Evolutionary conservation across 1,140 invertebrate genomes (phyloP).

Genomic region (Acromyrmex charruanus): DNA sequence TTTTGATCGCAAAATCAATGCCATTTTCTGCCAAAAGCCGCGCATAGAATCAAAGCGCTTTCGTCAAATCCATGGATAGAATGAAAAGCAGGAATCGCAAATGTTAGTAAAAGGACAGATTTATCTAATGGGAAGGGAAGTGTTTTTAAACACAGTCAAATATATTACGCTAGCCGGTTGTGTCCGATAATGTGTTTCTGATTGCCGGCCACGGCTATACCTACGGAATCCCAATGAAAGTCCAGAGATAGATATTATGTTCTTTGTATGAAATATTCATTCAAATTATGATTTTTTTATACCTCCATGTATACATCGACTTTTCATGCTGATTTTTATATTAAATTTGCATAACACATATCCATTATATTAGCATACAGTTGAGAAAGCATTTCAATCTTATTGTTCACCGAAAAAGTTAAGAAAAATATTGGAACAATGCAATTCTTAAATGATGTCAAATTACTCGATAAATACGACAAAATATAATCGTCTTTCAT

Average conservation of each 20-base stretch:
- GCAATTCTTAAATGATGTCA: not conserved
- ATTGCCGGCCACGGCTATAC: slow-evolving; percentile 81
- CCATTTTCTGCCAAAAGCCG: slow-evolving; percentile 27
- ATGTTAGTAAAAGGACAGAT: slow-evolving; percentile 36
- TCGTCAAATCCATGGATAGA: slow-evolving; percentile 39
- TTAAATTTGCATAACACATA: not conserved
- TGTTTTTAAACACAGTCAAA: slow-evolving; percentile 82
- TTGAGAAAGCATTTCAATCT: not conserved
- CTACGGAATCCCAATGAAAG: slow-evolving; percentile 58
- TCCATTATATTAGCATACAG: not conserved
- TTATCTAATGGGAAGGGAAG: not conserved
- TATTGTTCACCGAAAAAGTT: not conserved
- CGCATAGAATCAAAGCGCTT: slow-evolving; percentile 47
- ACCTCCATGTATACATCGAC: not conserved
- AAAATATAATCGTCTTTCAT: not conserved
- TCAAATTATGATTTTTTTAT: slow-evolving; percentile 31
- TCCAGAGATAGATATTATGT: slow-evolving; percentile 61
- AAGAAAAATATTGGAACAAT: not conserved
- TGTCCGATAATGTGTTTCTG: slow-evolving; percentile 84
- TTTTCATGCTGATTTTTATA: not conserved
- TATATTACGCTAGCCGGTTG: slow-evolving; percentile 79
- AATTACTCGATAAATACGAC: not conserved
- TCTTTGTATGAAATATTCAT: slow-evolving; percentile 52
- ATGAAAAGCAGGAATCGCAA: slow-evolving; percentile 45
- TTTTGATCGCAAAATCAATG: slow-evolving; percentile 19